Base-by-base conservation (phyloP, 2,797 vertebrate species). In the Graptemys geographica region DNA sequence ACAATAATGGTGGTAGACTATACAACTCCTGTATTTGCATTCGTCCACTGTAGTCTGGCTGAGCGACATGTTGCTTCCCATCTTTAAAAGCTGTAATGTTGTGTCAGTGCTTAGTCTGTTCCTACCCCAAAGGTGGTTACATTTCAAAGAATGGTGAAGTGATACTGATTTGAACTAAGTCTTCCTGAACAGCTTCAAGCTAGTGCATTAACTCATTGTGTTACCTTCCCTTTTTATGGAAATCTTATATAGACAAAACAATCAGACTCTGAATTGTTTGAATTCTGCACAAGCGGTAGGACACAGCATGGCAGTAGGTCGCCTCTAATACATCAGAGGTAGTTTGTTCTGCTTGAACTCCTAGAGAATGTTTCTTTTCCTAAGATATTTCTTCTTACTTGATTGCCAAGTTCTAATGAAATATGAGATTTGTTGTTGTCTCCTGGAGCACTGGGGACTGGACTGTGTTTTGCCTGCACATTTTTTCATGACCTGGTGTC, bases 351-450 rank as follows among this genome's bases (percentile, higher is more conserved):
- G 92, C 94, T 88, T 89, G 86, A 95, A 91, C 94, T 96, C 88
- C 88, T 86, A 83, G 89, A 86, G 93, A 96, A 91, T 11, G 33
- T 79, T 84, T 97, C 37, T 84, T 94, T 92, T 96, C 94, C 93
- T 0, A 0, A 90, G 94, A 89, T 94, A 96, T 95, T 96, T 96
- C 95, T 95, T 96, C 81, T 0, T 4, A 91, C 31, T 96, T 95
- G 93, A 93, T 95, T 96, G 95, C 96, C 95, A 97, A 97, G 94
- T 96, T 96, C 87, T 83, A 97, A 95, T 96, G 95, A 96, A 96
- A 96, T 96, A 96, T 49, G 93, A 96, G 93, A 95, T 96, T 93
- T 56, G 62, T 72, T 96, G 89, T 96, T 97, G 95, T 97, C 96
- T 97, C 92, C 84, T 95, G 89, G 79, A 93, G 92, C 57, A 0